Conservation (phyloP, 2,113 vertebrate genomes). For the Egretta garzetta region DNA sequence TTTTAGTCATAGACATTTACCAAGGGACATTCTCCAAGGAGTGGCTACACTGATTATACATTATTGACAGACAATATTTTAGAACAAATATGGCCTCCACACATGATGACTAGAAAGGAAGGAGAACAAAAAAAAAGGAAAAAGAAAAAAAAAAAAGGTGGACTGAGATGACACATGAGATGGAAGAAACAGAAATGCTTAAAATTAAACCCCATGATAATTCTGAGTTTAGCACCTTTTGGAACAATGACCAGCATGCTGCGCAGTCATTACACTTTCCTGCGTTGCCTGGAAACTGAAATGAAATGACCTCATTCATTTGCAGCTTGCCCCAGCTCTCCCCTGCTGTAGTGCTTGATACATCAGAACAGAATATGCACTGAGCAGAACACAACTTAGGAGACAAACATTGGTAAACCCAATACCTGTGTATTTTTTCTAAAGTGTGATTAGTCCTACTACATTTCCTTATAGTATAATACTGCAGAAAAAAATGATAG, state of each 20-base stretch:
- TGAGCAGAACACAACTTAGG: not conserved
- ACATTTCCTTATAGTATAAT: not conserved
- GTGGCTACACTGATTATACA: not conserved
- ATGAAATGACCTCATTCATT: not conserved
- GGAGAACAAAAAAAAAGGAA: no score
- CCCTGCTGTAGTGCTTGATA: not conserved
- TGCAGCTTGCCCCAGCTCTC: not conserved
- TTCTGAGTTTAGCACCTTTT: not conserved
- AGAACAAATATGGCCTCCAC: not conserved
- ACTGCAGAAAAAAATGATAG: not conserved
- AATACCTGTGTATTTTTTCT: not conserved
- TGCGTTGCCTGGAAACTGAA: slow-evolving; percentile 39
- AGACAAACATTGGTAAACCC: not conserved
- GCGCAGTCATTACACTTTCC: not conserved
- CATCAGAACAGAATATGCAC: not conserved
- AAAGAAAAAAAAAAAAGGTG: fast-evolving
- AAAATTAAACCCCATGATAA: not conserved
- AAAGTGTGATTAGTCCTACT: not conserved
- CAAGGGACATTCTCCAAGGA: not conserved
- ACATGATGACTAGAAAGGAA: not conserved
- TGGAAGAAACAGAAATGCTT: not conserved
- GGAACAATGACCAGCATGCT: not conserved
- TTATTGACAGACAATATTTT: not conserved
- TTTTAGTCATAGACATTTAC: not conserved
- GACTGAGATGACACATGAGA: not conserved